Conservation (phyloP, 2,113 vertebrate genomes). For the Donacobius atricapilla region DNA sequence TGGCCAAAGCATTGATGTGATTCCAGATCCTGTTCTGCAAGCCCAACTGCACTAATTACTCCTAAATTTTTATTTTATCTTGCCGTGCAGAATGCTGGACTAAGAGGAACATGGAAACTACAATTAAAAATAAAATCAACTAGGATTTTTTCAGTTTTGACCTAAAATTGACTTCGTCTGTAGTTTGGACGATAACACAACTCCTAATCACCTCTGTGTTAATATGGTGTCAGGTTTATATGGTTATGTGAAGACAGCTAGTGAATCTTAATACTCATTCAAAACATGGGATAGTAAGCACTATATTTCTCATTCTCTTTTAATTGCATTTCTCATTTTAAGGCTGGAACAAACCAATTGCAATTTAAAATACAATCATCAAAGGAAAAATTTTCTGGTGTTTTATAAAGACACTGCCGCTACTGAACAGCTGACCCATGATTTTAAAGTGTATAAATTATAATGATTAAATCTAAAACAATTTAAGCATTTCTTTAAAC, state of each 20-base stretch:
- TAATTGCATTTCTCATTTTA: not conserved
- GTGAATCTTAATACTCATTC: not conserved
- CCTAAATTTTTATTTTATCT: not conserved
- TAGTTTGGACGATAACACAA: not conserved
- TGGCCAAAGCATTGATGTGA: not conserved
- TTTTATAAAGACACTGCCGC: not conserved
- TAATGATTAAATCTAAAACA: not conserved
- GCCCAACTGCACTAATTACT: not conserved
- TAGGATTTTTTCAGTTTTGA: not conserved
- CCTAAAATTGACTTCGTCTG: not conserved
- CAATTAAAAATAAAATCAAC: not conserved
- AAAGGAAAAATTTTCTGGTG: not conserved
- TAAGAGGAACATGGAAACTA: not conserved
- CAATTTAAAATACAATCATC: not conserved
- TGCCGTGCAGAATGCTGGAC: not conserved
- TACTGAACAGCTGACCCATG: not conserved
- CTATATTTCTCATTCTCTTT: not conserved
- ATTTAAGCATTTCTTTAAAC: conserved; percentile 20
- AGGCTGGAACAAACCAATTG: not conserved
- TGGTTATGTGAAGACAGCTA: not conserved
- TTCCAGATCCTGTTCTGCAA: not conserved
- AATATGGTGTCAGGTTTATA: not conserved
- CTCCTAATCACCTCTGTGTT: not conserved
- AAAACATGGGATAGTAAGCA: not conserved
- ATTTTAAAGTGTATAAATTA: conserved; percentile 32